Percentiles rank a stretch among this genome's conserved stretches.
Conservation (phyloP, 2,888 invertebrate genomes). For the Trichopria drosophilae region DNA sequence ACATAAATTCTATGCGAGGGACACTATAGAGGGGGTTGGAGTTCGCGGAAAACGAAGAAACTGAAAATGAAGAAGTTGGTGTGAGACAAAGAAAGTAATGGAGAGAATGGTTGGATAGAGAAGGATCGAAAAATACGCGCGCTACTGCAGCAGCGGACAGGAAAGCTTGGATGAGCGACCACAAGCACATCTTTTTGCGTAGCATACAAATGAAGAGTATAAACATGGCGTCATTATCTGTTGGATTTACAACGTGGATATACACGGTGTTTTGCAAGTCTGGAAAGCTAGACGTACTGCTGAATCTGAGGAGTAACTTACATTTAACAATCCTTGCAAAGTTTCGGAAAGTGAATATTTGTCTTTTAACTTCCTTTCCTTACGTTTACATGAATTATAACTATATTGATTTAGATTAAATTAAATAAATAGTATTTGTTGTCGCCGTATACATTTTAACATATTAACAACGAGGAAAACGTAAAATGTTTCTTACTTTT, state of each 20-base stretch:
- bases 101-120: constrained; percentile 12
- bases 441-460: too few species aligned
- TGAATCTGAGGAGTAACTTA: too few species aligned
- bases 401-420: too few species aligned
- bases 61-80: constrained; percentile 1
- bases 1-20: too few species aligned
- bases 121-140: constrained; percentile 29
- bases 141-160: constrained; percentile 13
- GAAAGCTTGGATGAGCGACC: constrained; percentile 12
- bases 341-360: neutral
- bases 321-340: neutral
- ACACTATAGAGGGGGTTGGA: too few species aligned
- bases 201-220: constrained; percentile 56
- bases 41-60: constrained; percentile 9
- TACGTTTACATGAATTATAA: too few species aligned
- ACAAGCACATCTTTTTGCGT: constrained; percentile 42
- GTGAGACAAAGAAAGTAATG: neutral
- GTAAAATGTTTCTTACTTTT: too few species aligned
- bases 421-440: too few species aligned
- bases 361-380: too few species aligned
- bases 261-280: constrained; percentile 34
- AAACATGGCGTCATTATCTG: constrained; percentile 57
- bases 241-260: constrained; percentile 52
- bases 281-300: too few species aligned
- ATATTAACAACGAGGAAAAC: too few species aligned